Conservation (phyloP, 2,797 vertebrate species). For the Melanotaenia pygmaea region DNA sequence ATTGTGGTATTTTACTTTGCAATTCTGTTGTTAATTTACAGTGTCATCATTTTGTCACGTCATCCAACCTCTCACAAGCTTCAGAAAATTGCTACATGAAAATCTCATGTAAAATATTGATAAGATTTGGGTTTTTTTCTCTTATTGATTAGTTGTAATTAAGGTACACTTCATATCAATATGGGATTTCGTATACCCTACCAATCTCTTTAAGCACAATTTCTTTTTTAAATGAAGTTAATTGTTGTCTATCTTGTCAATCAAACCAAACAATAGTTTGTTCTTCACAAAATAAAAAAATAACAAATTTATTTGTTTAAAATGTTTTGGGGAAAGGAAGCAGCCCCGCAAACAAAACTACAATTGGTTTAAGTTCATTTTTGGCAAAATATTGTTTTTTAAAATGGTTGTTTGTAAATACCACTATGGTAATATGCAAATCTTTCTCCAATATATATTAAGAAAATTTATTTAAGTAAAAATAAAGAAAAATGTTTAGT, state of each 20-base stretch:
- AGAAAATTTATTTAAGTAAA: too few relatives aligned
- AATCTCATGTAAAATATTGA: background rate
- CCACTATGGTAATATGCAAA: too few relatives aligned
- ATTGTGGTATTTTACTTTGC: too few relatives aligned
- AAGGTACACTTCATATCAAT: too few relatives aligned
- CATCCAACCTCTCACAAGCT: background rate
- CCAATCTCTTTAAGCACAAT: background rate
- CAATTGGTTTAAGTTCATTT: too few relatives aligned
- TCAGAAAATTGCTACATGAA: background rate
- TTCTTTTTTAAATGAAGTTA: background rate
- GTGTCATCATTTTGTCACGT: background rate
- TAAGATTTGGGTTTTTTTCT: background rate
- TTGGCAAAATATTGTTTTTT: too few relatives aligned
- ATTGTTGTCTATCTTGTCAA: background rate
- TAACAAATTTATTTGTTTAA: background rate
- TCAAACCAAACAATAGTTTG: background rate
- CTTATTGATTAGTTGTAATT: background rate
- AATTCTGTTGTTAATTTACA: background rate
- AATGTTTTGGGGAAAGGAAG: too few relatives aligned
- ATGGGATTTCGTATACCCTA: too few relatives aligned
- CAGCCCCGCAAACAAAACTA: too few relatives aligned
- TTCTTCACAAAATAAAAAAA: background rate
- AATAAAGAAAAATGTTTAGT: too few relatives aligned
- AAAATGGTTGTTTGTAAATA: too few relatives aligned
- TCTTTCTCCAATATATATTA: too few relatives aligned